These are phyloP conservation scores for Amiota minor DNA, from an alignment of 2,888 invertebrate species.

Conservation along the genomic window DNA sequence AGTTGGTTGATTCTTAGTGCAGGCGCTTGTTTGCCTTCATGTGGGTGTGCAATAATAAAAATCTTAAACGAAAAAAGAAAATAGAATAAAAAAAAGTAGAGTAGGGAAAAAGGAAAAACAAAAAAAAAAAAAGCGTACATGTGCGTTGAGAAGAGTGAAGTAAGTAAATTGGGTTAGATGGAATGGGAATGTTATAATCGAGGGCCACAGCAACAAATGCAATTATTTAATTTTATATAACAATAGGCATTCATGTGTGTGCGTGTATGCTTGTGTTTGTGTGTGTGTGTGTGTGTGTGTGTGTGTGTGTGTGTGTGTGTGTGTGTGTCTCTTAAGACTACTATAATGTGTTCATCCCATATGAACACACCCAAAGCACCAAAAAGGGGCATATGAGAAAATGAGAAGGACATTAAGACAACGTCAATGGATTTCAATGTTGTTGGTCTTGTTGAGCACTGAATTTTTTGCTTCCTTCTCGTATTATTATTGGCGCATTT, in stretches of 20 bases:
- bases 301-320: too few relatives aligned
- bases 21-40: neutral
- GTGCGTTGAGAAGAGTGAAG: neutral
- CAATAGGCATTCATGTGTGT: slow-evolving; percentile 37
- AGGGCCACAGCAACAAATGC: slow-evolving; percentile 48
- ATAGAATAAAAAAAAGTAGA: neutral
- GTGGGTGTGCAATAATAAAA: neutral
- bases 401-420: neutral
- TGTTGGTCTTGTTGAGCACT: too few relatives aligned
- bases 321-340: neutral
- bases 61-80: neutral
- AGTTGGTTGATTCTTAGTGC: slow-evolving; percentile 5
- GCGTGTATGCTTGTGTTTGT: slow-evolving; percentile 2
- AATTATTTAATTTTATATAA: slow-evolving; percentile 58
- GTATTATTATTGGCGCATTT: too few relatives aligned
- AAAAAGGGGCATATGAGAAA: neutral
- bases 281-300: too few relatives aligned
- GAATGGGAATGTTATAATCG: slow-evolving; percentile 38
- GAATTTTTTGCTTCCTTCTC: too few relatives aligned
- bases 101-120: neutral
- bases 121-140: neutral
- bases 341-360: neutral
- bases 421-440: too few relatives aligned
- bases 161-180: neutral
- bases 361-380: slow-evolving; percentile 11